Conservation (phyloP, 2,888 invertebrate species). For the Pseudanteris insignis region DNA sequence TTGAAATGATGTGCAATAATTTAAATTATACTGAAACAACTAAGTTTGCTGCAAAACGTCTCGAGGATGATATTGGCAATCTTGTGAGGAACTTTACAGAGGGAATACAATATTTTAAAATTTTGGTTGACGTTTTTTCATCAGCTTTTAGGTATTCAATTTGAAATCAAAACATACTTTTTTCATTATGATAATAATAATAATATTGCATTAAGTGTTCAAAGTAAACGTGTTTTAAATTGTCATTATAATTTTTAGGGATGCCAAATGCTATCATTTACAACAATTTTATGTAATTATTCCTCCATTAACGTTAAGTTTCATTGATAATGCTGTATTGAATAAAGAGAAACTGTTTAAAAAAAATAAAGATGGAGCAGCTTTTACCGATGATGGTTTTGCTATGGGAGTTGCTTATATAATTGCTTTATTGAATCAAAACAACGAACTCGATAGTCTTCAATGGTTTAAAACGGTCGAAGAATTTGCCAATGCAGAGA, state of each 20-base stretch:
- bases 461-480: constrained; percentile 94
- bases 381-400: constrained; percentile 98
- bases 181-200: no score
- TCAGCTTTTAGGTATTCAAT: constrained; percentile 75
- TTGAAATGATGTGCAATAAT: constrained; percentile 73
- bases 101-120: constrained; percentile 87
- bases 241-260: constrained; percentile 13
- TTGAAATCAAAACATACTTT: no score
- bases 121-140: constrained; percentile 92
- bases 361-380: constrained; percentile 85
- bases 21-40: constrained; percentile 72
- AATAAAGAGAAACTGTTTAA: constrained; percentile 93
- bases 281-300: constrained; percentile 92
- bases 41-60: constrained; percentile 74
- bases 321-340: constrained; percentile 90
- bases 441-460: constrained; percentile 84
- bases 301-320: constrained; percentile 93
- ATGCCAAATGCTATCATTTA: constrained; percentile 81
- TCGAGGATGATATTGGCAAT: constrained; percentile 81
- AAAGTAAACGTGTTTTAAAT: not conserved
- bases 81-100: constrained; percentile 86
- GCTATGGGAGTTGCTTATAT: constrained; percentile 96
- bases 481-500: constrained; percentile 76
- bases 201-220: not conserved
- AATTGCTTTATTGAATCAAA: constrained; percentile 87